Evolutionary conservation across 2,113 vertebrate genomes (phyloP), one percentile per base, ranked within the genome.

Genomic region (Phyllostomus hastatus): DNA sequence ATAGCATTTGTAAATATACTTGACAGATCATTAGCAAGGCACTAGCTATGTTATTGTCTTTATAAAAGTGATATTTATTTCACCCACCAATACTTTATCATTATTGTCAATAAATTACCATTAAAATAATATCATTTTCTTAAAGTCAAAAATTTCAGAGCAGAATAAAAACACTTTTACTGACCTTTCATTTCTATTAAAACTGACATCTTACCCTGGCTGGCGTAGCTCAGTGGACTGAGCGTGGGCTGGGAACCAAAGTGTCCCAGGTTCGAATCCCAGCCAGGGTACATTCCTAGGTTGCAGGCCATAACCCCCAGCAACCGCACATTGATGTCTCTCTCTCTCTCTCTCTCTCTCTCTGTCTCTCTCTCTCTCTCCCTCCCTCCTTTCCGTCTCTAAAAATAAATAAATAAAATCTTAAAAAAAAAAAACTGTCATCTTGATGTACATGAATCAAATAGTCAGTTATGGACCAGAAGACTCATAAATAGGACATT

Each of bases 41-140:
- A 57, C 26, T 3, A n/a, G 22, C 20, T 57, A 69, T 78, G 54
- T 88, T 87, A 88, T 35, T 93, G 43, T 88, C 90, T 90, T 81
- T 79, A 95, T 73, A 94, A 46, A 95, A 88, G 41, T 57, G 67
- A 81, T 70, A 73, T 85, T 94, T 95, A n/a, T 38, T 92, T 96
- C 86, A 75, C 38, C 48, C 31, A 69, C 41, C 28, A 95, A 96
- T 89, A 95, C 94, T 82, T 93, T 86, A 91, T 97, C 86, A 76
- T 84, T 83, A 38, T 67, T 96, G 50, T 72, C 90, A 97, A 89
- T 96, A 96, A 84, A 88, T 54, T 67, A 7, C 19, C 64, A 91
- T 86, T 95, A 90, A 97, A 90, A 83, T 84, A 67, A 80, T 95
- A 95, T 90, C 19, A 85, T 81, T 95, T 94, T 90, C 72, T 96